Percentiles rank a stretch among this genome's conserved stretches.
phyloP scores from a whole-genome alignment of 2,797 vertebrate genomes.

The Sciurus carolinensis region DNA sequence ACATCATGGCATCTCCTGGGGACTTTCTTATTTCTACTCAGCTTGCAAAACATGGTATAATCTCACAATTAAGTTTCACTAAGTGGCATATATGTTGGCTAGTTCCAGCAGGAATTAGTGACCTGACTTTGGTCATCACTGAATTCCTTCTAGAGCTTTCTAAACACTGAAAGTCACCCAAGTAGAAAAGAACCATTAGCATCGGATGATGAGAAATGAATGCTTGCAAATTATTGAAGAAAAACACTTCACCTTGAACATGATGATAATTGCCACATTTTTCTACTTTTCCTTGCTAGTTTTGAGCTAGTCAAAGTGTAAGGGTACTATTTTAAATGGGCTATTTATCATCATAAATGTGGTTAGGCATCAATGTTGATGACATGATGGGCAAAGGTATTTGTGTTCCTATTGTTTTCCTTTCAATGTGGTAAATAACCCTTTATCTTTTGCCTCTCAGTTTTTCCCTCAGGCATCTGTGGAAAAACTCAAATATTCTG shows the following conservation, averaged over 20 bases:
- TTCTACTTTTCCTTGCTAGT: not conserved
- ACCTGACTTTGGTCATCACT: not conserved
- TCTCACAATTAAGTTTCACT: not conserved
- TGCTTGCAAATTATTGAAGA: not conserved
- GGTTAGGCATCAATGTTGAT: not conserved
- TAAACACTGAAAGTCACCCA: not conserved
- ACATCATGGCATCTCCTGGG: not conserved
- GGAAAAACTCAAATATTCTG: conserved; percentile 30
- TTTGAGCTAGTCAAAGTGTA: not conserved
- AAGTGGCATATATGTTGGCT: not conserved
- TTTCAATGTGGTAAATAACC: conserved; percentile 29
- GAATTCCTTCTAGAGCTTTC: conserved; percentile 39
- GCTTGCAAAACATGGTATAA: fast-evolving
- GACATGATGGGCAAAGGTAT: not conserved
- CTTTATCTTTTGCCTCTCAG: conserved; percentile 22
- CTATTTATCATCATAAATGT: not conserved
- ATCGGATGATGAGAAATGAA: not conserved
- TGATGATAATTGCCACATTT: not conserved
- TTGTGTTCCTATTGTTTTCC: not conserved
- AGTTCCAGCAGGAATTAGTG: not conserved
- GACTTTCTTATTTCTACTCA: not conserved
- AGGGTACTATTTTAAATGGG: not conserved
- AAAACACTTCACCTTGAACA: not conserved
- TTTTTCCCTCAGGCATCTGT: not conserved
- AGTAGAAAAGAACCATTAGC: conserved; percentile 7